Percentiles rank a stretch among this genome's conserved stretches.
These are phyloP conservation scores for Rhinogobio ventralis DNA, from an alignment of 2,797 vertebrate genomes.

Conservation along the genomic window DNA sequence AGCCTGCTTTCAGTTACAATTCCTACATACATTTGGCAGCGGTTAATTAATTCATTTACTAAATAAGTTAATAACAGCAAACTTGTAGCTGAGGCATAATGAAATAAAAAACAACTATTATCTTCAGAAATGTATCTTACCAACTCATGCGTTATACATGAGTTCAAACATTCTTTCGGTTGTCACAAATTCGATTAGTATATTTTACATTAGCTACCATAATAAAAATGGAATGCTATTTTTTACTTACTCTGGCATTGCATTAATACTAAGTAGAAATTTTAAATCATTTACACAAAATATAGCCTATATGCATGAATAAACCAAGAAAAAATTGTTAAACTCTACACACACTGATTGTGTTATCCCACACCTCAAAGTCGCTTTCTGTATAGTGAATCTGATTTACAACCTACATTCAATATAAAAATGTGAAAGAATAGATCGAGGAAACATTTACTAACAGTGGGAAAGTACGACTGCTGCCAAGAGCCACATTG, in stretches of 20 bases:
- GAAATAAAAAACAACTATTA: not conserved
- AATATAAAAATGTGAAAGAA: conserved; percentile 36
- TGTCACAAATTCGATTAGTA: not conserved
- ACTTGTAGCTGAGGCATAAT: not conserved
- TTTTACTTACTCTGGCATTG: not conserved
- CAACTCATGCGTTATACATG: not conserved
- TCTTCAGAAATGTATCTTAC: not conserved
- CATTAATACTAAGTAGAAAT: not conserved
- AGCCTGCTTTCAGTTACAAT: not conserved
- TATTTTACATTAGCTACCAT: not conserved
- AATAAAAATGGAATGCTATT: not conserved
- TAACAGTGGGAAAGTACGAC: conserved; percentile 74
- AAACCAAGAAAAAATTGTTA: not conserved
- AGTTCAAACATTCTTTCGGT: not conserved
- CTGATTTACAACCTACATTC: conserved; percentile 31
- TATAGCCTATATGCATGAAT: not conserved
- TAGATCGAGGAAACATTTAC: conserved; percentile 29
- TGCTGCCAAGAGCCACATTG: conserved; percentile 73
- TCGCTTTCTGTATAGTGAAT: not conserved
- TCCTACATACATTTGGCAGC: not conserved
- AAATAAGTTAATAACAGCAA: not conserved
- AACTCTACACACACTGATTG: conserved; percentile 15
- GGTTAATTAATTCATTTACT: not conserved
- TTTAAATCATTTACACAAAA: not conserved
- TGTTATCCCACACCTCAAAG: conserved; percentile 53